These are phyloP conservation scores for Brachionus koreanus DNA, from an alignment of 1,140 invertebrate genomes.

Conservation along the genomic window DNA sequence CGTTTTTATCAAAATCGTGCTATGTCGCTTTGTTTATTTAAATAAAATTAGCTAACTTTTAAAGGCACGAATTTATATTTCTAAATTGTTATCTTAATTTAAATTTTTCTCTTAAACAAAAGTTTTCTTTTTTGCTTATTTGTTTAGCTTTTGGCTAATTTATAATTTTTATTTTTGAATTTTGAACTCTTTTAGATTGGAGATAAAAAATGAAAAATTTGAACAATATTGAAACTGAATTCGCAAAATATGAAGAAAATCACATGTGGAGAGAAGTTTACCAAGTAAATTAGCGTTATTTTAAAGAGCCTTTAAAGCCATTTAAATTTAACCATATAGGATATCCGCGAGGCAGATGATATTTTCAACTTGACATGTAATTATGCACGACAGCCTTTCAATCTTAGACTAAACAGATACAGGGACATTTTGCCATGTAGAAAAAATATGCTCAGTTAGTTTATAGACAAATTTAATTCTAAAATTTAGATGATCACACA, in stretches of 20 bases:
- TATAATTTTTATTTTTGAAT: too few species aligned
- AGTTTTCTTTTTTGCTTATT: too few species aligned
- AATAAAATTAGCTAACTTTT: too few species aligned
- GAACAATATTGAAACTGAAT: constrained; percentile 3
- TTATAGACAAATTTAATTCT: constrained; percentile 17
- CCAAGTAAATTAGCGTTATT: background rate
- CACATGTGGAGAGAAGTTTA: constrained; percentile 15
- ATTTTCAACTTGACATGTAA: constrained; percentile 25
- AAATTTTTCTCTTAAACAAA: too few species aligned
- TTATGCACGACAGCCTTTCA: constrained; percentile 72
- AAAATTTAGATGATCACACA: constrained; percentile 68
- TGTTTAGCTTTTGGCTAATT: background rate
- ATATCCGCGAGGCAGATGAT: background rate
- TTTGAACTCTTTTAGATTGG: background rate
- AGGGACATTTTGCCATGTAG: constrained; percentile 84
- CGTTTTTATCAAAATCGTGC: background rate
- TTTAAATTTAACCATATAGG: background rate
- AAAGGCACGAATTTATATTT: too few species aligned
- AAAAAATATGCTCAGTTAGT: constrained; percentile 45
- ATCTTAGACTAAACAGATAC: constrained; percentile 80
- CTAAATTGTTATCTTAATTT: too few species aligned
- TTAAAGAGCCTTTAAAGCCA: background rate
- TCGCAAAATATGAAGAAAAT: constrained; percentile 12
- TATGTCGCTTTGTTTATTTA: background rate
- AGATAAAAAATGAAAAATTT: background rate